Percentiles rank a stretch among this genome's conserved stretches.
phyloP scores from a whole-genome alignment of 2,797 vertebrate genomes.

The Lacerta bilineata region DNA sequence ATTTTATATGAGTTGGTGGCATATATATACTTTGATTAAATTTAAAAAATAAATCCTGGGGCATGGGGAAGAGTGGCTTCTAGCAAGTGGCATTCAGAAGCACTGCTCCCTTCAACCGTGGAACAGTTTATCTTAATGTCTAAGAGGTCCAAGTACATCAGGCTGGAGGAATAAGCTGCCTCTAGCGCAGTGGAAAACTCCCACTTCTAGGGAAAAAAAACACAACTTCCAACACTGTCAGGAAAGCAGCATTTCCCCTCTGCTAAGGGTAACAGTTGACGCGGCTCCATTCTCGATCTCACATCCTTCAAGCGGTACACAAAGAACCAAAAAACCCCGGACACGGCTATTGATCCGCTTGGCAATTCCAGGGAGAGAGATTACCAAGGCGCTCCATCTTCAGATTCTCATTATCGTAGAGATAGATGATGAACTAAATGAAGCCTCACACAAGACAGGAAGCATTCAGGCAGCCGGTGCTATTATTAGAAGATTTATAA shows the following conservation, averaged over 20 bases:
- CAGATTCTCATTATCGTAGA: constrained; percentile 1
- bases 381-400: constrained; percentile 37
- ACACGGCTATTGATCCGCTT: constrained; percentile 4
- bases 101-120: no score
- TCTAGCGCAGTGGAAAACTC: background rate
- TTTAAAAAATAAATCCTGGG: background rate
- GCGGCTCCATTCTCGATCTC: background rate
- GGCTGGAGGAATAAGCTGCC: background rate
- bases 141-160: background rate
- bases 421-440: constrained; percentile 13
- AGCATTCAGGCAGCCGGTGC: background rate
- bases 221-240: no score
- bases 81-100: no score
- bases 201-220: background rate
- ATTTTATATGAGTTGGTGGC: no score
- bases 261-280: background rate
- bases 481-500: constrained; percentile 28
- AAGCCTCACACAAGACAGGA: background rate
- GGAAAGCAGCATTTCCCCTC: background rate
- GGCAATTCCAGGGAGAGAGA: background rate
- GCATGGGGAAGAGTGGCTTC: no score
- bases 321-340: background rate
- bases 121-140: no score
- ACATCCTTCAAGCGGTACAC: background rate
- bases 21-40: no score